phyloP scores from a whole-genome alignment of 2,888 invertebrate genomes.

The Drosophila subquinaria region DNA sequence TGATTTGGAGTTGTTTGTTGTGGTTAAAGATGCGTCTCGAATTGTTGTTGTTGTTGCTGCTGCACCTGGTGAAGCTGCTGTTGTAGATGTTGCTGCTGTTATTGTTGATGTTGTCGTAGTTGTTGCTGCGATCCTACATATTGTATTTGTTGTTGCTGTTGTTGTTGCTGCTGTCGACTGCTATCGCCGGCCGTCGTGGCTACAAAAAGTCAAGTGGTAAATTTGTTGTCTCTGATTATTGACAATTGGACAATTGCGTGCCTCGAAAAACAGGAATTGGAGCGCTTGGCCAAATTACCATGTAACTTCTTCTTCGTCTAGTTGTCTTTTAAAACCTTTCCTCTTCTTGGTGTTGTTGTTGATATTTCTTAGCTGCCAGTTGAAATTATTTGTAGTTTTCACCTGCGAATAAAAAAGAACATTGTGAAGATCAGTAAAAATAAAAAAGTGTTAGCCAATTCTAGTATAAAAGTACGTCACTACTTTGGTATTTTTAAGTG shows the following conservation, averaged over 20 bases:
- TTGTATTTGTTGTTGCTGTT: constrained; percentile 59
- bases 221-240: constrained; percentile 64
- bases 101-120: constrained; percentile 31
- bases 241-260: constrained; percentile 35
- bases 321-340: constrained; percentile 21
- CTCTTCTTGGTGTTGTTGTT: constrained; percentile 18
- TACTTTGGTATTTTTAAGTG: too few species aligned
- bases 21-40: constrained; percentile 41
- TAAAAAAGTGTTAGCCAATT: too few species aligned
- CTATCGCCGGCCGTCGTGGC: constrained; percentile 73
- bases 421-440: constrained; percentile 9
- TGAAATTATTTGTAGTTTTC: constrained; percentile 16
- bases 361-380: constrained; percentile 3
- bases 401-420: constrained; percentile 51
- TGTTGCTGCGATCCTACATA: constrained; percentile 62
- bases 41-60: constrained; percentile 49
- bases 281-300: constrained; percentile 51
- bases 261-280: background rate
- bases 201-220: constrained; percentile 73
- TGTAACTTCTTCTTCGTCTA: constrained; percentile 23
- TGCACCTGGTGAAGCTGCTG: constrained; percentile 45
- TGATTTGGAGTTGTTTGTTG: constrained; percentile 41
- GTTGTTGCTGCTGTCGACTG: constrained; percentile 77
- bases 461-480: too few species aligned
- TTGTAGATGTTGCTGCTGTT: constrained; percentile 44